These are phyloP conservation scores for Dreissena rostriformis DNA, from an alignment of 1,140 invertebrate genomes.

Conservation along the genomic window DNA sequence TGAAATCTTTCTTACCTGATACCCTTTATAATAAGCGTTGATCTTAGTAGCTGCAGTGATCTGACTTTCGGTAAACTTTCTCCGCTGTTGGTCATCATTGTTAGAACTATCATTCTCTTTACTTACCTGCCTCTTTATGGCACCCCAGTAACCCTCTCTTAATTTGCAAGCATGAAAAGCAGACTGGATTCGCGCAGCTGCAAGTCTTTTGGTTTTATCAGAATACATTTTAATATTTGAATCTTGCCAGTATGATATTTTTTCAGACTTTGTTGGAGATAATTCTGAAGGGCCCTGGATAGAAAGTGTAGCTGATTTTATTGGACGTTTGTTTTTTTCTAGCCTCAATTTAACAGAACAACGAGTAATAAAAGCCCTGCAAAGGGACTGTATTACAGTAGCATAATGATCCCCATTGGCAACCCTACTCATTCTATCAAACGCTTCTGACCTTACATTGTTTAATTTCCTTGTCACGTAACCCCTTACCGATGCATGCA, in stretches of 20 bases:
- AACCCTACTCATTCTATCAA: conserved; percentile 1
- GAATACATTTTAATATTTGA: conserved; percentile 50
- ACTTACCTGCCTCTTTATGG: neutral
- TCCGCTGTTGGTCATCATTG: neutral
- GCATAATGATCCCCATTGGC: conserved; percentile 35
- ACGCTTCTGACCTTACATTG: neutral
- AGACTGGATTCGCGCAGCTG: conserved; percentile 42
- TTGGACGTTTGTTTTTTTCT: conserved; percentile 4
- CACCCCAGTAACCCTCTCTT: neutral
- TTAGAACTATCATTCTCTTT: neutral
- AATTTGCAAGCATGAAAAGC: conserved; percentile 28
- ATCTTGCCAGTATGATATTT: conserved; percentile 41
- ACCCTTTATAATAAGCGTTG: conserved; percentile 34
- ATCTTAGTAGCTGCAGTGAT: neutral
- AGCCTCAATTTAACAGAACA: neutral
- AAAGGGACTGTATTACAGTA: conserved; percentile 43
- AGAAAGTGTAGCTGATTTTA: conserved; percentile 20
- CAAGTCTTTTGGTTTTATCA: conserved; percentile 34
- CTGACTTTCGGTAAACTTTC: neutral
- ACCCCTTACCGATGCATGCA: conserved; percentile 35
- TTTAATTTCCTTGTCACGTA: conserved; percentile 50
- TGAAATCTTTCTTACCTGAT: neutral
- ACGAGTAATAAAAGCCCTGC: conserved; percentile 42
- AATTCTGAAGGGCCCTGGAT: conserved; percentile 24
- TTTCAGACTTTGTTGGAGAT: conserved; percentile 7